Evolutionary conservation across 2,797 vertebrate species (phyloP), one percentile per base, ranked within the genome.

Genomic region (Oreochromis mossambicus): DNA sequence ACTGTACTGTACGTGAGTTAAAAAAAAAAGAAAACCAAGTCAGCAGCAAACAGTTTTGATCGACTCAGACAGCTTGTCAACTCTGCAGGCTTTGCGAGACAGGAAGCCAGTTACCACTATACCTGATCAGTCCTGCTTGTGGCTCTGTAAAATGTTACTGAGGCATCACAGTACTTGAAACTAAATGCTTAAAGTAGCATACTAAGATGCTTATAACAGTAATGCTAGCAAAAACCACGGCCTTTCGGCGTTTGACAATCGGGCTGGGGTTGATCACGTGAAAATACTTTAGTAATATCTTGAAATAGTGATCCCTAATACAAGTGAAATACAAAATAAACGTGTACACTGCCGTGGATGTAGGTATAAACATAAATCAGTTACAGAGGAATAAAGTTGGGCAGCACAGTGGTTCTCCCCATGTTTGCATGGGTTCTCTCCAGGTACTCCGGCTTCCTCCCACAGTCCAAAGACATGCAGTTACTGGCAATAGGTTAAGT

Each of bases 141-240:
- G 43, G 43, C 26, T 13, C 0, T 3, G 26, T 48, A 8, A 68
- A 50, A 75, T 50, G 15, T 48, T n/a, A 75, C 15, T 5, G 11
- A 29, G 9, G 68, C 0, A 32, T 19, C 17, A 0, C 26, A 75
- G 10, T 29, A 29, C 41, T 73, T 73, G 5, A 19, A 48, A 48
- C 21, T 73, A 73, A 73, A 29, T 73, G 24, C 3, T 48, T 11
- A 70, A 17, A 21, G 43, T 29, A 48, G 68, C 41, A 29, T 73
- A 0, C 14, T 29, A 46, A 73, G 10, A 19, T 48, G 9, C 24
- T 46, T 46, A 73, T 29, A 29, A 12, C 7, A 5, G 19, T 0
- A 75, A 75, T n/a, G 24, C 15, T n/a, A 50, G 10, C 4, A 61
- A 61, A 34, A 36, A 61, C 56, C 56, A 36, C 4, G 0, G 32